phyloP scores from a whole-genome alignment of 1,140 invertebrate species.

The Drosophila ficusphila region DNA sequence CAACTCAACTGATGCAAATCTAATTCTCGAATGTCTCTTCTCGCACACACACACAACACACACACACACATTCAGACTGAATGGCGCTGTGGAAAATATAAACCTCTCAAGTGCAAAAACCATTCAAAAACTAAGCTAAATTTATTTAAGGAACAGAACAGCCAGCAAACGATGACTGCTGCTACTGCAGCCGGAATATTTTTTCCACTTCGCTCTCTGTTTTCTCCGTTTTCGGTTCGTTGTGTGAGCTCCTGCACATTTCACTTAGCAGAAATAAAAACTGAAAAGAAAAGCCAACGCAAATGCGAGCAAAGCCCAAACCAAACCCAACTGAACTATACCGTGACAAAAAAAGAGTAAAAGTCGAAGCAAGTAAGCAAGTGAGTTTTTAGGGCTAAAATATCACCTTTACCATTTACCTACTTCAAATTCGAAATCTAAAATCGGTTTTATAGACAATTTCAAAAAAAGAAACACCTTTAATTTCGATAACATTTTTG shows the following conservation, averaged over 20 bases:
- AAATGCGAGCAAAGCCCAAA: constrained; percentile 78
- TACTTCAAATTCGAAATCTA: too few relatives aligned
- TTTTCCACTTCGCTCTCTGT: constrained; percentile 20
- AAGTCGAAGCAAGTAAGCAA: neutral
- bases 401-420: too few relatives aligned
- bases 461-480: too few relatives aligned
- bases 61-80: constrained; percentile 1
- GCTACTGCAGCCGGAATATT: constrained; percentile 36
- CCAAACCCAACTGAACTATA: constrained; percentile 52
- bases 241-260: constrained; percentile 58
- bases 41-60: constrained; percentile 8
- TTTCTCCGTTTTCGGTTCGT: constrained; percentile 23
- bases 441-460: too few relatives aligned
- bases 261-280: constrained; percentile 80
- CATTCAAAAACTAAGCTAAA: constrained; percentile 82
- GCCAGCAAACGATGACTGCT: constrained; percentile 16
- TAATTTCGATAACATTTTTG: too few relatives aligned
- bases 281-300: constrained; percentile 81
- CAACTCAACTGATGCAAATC: constrained; percentile 82
- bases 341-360: constrained; percentile 1
- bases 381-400: too few relatives aligned
- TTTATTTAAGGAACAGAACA: constrained; percentile 80
- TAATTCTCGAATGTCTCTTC: constrained; percentile 59
- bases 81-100: constrained; percentile 66
- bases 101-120: constrained; percentile 82